These are phyloP conservation scores for Theristicus caerulescens DNA, from an alignment of 2,113 vertebrate genomes.

Conservation along the genomic window DNA sequence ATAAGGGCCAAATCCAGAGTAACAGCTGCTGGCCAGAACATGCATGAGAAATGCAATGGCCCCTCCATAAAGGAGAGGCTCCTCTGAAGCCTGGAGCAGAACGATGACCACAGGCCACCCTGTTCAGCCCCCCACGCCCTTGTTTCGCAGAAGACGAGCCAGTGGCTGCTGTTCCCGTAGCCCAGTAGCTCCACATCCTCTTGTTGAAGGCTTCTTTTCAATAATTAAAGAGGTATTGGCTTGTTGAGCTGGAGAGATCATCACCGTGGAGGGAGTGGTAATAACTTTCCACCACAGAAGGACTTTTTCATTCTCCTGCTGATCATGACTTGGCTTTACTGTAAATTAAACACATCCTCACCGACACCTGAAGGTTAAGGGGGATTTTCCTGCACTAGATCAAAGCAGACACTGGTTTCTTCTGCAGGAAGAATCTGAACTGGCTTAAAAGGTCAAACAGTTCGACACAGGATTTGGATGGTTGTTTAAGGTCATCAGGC, in stretches of 20 bases:
- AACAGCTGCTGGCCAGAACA: background rate
- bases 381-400: slow-evolving; percentile 67
- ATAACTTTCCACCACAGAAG: slow-evolving; percentile 27
- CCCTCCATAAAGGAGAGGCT: background rate
- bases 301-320: slow-evolving; percentile 47
- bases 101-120: background rate
- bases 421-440: slow-evolving; percentile 41
- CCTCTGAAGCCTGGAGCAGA: background rate
- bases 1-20: background rate
- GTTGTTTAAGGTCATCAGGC: slow-evolving; percentile 53
- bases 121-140: background rate
- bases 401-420: slow-evolving; percentile 51
- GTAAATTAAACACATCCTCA: slow-evolving; percentile 63
- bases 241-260: slow-evolving; percentile 36
- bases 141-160: rapidly evolving
- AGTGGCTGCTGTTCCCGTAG: background rate
- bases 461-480: slow-evolving; percentile 30
- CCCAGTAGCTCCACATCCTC: background rate
- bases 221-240: slow-evolving; percentile 49
- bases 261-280: background rate
- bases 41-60: too few species aligned
- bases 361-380: slow-evolving; percentile 57
- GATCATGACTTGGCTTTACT: slow-evolving; percentile 59
- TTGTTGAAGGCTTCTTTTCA: background rate
- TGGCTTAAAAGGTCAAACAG: slow-evolving; percentile 60